These are phyloP conservation scores for Drosophila truncata DNA, from an alignment of 1,140 invertebrate species.

Conservation along the genomic window DNA sequence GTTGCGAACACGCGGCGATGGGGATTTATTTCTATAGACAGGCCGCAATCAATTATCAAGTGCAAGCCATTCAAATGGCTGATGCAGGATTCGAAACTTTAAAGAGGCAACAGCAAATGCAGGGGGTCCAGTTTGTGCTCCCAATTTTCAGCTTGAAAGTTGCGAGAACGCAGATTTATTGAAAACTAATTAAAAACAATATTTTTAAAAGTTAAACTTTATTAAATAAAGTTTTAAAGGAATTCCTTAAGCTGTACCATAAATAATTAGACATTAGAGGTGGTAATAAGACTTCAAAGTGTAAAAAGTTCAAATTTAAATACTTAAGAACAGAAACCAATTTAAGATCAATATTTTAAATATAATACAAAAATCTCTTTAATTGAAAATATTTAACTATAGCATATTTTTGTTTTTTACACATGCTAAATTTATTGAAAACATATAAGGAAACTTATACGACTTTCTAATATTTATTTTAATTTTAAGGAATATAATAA, in stretches of 20 bases:
- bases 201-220: neutral
- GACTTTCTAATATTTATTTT: neutral
- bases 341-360: neutral
- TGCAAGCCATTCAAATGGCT: conserved; percentile 33
- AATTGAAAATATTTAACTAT: neutral
- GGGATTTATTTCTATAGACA: conserved; percentile 45
- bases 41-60: conserved; percentile 51
- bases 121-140: neutral
- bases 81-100: conserved; percentile 15
- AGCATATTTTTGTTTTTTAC: too few relatives aligned
- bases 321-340: neutral
- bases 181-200: neutral
- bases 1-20: conserved; percentile 37
- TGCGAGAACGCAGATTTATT: neutral
- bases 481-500: neutral
- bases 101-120: neutral
- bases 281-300: neutral
- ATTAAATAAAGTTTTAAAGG: too few relatives aligned
- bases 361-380: neutral
- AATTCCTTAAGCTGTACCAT: neutral
- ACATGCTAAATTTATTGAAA: neutral
- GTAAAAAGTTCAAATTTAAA: neutral
- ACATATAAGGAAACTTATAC: neutral
- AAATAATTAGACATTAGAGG: neutral
- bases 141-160: conserved; percentile 9